A percentile compares a stretch with the other conserved stretches of the same genome.
These are phyloP conservation scores for Sapayoa aenigma DNA, from an alignment of 2,113 vertebrate genomes.

Conservation along the genomic window DNA sequence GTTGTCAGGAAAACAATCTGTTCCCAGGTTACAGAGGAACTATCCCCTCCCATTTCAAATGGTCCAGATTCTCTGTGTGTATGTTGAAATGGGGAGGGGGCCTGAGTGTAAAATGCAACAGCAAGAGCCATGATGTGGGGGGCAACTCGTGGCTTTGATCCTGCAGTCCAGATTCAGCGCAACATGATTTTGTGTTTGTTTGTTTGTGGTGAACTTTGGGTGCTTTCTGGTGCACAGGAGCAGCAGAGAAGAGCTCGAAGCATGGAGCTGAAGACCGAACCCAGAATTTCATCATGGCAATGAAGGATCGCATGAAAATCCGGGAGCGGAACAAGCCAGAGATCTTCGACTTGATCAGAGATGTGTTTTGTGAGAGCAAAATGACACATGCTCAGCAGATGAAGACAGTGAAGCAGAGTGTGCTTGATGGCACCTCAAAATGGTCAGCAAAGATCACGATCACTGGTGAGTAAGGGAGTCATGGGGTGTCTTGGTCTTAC, in stretches of 20 bases:
- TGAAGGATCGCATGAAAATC: slow-evolving; percentile 99
- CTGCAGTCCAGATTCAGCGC: neutral
- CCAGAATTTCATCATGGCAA: slow-evolving; percentile 99
- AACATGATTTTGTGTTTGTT: neutral
- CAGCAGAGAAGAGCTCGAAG: slow-evolving; percentile 95
- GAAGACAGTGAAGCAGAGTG: slow-evolving; percentile 97
- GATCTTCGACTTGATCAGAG: slow-evolving; percentile 95
- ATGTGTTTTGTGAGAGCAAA: slow-evolving; percentile 89
- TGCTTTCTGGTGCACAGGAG: slow-evolving; percentile 75
- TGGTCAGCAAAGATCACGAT: slow-evolving; percentile 99
- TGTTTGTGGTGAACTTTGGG: neutral
- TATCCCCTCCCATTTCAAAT: neutral
- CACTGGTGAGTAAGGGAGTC: slow-evolving; percentile 78
- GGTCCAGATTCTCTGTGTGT: neutral
- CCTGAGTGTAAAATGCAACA: neutral
- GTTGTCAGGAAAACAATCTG: neutral
- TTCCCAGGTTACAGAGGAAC: neutral
- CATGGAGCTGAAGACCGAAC: slow-evolving; percentile 96
- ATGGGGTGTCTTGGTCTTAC: fast-evolving
- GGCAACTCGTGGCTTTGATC: neutral
- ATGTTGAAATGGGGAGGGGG: neutral
- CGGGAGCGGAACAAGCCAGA: slow-evolving; percentile 97
- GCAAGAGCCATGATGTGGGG: neutral
- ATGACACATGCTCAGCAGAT: slow-evolving; percentile 91
- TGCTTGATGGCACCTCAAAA: slow-evolving; percentile 97